Evolutionary conservation across 1,140 invertebrate species (phyloP).

Genomic region (Pteromalus puparum): DNA sequence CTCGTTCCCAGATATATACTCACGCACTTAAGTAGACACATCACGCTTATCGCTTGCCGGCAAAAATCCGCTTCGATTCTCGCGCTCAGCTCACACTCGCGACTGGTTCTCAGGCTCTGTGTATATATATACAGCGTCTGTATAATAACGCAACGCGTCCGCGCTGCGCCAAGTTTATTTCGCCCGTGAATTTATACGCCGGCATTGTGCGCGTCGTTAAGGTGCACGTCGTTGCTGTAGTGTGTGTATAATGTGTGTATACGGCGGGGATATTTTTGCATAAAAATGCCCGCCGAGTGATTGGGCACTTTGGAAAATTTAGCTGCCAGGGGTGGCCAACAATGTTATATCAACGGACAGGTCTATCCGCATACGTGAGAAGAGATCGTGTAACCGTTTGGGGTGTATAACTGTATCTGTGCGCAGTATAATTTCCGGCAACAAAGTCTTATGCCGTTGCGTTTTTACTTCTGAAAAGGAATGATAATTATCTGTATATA

Average conservation of each 20-base stretch:
- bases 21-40: neutral
- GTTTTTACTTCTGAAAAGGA: no score
- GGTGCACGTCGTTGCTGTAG: neutral
- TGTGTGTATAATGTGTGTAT: neutral
- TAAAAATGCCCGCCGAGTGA: slow-evolving; percentile 11
- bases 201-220: slow-evolving; percentile 4
- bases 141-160: slow-evolving; percentile 1
- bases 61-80: slow-evolving; percentile 3
- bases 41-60: neutral
- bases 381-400: slow-evolving; percentile 1
- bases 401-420: neutral
- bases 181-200: slow-evolving; percentile 11
- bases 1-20: slow-evolving; percentile 8
- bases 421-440: neutral
- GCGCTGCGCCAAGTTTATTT: slow-evolving; percentile 18
- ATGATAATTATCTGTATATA: neutral
- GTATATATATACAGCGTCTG: no score
- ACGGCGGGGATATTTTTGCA: neutral
- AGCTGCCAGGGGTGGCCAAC: neutral
- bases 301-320: slow-evolving; percentile 33
- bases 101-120: neutral
- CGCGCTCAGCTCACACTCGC: neutral
- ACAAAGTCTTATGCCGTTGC: neutral
- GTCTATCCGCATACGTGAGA: neutral
- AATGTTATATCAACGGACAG: neutral